Conservation (phyloP, 2,113 vertebrate genomes). For the Pseudorasbora parva region DNA sequence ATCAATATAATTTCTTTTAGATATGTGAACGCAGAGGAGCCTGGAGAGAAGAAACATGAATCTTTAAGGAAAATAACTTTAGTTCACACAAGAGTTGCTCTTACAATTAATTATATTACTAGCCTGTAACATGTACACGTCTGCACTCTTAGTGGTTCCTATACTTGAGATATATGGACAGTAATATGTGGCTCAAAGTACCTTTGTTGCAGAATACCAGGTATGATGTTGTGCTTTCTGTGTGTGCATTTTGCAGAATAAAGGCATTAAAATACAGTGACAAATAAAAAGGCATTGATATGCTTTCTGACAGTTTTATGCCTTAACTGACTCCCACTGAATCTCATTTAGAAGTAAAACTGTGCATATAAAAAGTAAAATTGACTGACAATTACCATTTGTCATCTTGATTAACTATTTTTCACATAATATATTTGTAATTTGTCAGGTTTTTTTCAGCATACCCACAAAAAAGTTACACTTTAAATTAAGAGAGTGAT, state of each 20-base stretch:
- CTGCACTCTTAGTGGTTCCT: no score
- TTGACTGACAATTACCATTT: neutral
- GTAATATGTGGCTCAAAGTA: neutral
- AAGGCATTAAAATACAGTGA: neutral
- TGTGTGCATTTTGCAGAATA: neutral
- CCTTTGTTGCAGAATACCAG: neutral
- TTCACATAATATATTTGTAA: no score
- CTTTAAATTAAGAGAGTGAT: neutral
- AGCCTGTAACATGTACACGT: no score
- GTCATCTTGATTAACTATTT: neutral
- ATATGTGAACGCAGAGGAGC: no score
- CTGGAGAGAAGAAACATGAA: no score
- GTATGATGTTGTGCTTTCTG: conserved; percentile 7
- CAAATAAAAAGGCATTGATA: no score
- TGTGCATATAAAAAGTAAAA: neutral
- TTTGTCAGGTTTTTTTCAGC: no score
- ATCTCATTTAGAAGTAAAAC: neutral
- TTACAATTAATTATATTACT: neutral
- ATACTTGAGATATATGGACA: neutral
- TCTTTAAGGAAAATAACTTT: no score
- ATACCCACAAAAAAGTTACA: neutral
- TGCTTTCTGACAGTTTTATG: neutral
- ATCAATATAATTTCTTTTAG: no score
- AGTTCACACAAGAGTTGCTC: no score
- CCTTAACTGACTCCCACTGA: neutral